Evolutionary conservation across 2,888 invertebrate species (phyloP).

Genomic region (Himalopsyche japonica): DNA sequence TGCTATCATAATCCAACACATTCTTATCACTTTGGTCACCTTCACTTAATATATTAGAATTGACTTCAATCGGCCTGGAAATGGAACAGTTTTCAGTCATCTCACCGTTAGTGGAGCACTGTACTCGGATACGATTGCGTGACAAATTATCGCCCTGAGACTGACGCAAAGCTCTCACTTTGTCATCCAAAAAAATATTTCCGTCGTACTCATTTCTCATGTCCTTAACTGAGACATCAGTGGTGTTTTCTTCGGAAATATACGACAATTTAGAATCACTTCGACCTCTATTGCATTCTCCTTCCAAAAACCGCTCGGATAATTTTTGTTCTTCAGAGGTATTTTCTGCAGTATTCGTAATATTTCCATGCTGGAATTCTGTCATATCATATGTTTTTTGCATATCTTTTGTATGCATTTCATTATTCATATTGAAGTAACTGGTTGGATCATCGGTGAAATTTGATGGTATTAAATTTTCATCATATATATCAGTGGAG

Average conservation of each 20-base stretch:
- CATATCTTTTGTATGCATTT: neutral
- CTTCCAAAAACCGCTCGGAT: neutral
- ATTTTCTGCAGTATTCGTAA: neutral
- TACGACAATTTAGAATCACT: conserved; percentile 37
- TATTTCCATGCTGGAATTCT: neutral
- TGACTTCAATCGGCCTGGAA: conserved; percentile 26
- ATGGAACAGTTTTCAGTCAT: conserved; percentile 21
- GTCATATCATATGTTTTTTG: neutral
- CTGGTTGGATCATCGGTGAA: neutral
- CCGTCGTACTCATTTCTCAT: conserved; percentile 2
- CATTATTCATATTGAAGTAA: neutral
- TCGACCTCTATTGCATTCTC: conserved; percentile 11
- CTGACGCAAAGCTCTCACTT: neutral
- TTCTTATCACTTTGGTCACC: conserved; percentile 29
- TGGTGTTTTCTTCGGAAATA: conserved; percentile 37
- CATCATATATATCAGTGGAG: neutral
- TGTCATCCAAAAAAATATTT: neutral
- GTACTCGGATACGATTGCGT: neutral
- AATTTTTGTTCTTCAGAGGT: neutral
- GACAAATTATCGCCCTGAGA: neutral
- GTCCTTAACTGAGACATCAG: conserved; percentile 32
- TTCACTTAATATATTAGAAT: conserved; percentile 34
- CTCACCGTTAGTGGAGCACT: conserved; percentile 4
- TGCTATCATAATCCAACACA: conserved; percentile 13
- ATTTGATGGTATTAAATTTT: neutral